phyloP scores from a whole-genome alignment of 1,140 invertebrate species.

The Brachionus manjavacas region DNA sequence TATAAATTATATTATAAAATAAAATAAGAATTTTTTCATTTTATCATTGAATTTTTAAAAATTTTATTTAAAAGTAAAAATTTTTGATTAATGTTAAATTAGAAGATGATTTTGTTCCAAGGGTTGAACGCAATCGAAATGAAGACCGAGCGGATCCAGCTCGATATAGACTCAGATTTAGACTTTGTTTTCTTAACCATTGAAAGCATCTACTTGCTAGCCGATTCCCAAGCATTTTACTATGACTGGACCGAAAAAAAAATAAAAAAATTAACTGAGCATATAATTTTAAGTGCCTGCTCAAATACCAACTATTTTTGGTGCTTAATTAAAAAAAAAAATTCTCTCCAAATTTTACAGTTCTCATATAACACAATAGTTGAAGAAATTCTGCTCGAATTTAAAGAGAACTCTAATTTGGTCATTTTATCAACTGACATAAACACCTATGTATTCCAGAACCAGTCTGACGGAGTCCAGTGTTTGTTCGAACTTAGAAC shows the following conservation, averaged over 20 bases:
- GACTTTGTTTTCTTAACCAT: not conserved
- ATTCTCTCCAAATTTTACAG: not conserved
- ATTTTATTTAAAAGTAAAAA: not conserved
- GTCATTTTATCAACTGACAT: slow-evolving; percentile 14
- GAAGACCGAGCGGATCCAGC: not conserved
- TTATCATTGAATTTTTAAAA: too few species aligned
- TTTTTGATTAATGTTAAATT: not conserved
- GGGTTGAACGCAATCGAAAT: not conserved
- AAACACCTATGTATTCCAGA: slow-evolving; percentile 34
- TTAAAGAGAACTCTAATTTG: not conserved
- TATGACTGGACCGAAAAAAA: not conserved
- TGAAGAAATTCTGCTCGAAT: not conserved
- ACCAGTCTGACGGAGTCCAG: not conserved
- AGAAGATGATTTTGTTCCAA: not conserved
- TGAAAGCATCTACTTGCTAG: not conserved
- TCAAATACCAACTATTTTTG: slow-evolving; percentile 35
- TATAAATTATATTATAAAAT: too few species aligned
- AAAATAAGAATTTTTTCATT: too few species aligned
- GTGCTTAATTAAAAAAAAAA: not conserved
- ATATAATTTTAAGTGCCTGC: not conserved
- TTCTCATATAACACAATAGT: not conserved
- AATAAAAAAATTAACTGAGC: not conserved
- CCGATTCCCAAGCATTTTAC: not conserved
- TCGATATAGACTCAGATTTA: not conserved
- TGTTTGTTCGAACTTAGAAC: slow-evolving; percentile 20